Conservation (phyloP, 2,888 invertebrate genomes). For the Pammene fasciana region DNA sequence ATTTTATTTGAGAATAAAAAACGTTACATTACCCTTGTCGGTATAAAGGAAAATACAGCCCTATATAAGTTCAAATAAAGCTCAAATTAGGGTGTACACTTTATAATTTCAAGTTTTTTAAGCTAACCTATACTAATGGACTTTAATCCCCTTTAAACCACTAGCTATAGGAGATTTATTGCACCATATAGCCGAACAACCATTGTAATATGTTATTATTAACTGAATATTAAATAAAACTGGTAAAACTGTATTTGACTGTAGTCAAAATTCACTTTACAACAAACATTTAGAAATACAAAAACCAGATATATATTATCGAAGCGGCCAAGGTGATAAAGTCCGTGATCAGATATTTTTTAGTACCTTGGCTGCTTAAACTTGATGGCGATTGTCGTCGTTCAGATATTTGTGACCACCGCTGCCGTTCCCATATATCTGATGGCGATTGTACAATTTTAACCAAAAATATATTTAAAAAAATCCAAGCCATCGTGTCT, state of each 20-base stretch:
- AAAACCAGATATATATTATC: too few relatives aligned
- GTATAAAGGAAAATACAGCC: background rate
- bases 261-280: background rate
- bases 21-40: too few relatives aligned
- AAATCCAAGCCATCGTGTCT: too few relatives aligned
- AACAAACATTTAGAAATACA: background rate
- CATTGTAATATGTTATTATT: background rate
- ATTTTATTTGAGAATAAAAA: too few relatives aligned
- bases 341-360: too few relatives aligned
- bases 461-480: too few relatives aligned
- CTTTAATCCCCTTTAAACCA: background rate
- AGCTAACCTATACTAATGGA: conserved; percentile 26
- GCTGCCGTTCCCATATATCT: too few relatives aligned
- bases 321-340: too few relatives aligned
- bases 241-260: background rate
- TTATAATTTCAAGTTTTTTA: background rate
- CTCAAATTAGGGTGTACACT: conserved; percentile 1
- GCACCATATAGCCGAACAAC: background rate
- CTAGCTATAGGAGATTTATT: conserved; percentile 1
- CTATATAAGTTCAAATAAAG: background rate
- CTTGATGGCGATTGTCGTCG: too few relatives aligned
- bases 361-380: too few relatives aligned
- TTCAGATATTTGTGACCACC: too few relatives aligned
- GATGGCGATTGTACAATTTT: too few relatives aligned
- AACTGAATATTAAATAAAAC: background rate